A percentile compares a stretch with the other conserved stretches of the same genome.
These are phyloP conservation scores for Cosmorhoe ocellata DNA, from an alignment of 2,888 invertebrate species.

Conservation along the genomic window DNA sequence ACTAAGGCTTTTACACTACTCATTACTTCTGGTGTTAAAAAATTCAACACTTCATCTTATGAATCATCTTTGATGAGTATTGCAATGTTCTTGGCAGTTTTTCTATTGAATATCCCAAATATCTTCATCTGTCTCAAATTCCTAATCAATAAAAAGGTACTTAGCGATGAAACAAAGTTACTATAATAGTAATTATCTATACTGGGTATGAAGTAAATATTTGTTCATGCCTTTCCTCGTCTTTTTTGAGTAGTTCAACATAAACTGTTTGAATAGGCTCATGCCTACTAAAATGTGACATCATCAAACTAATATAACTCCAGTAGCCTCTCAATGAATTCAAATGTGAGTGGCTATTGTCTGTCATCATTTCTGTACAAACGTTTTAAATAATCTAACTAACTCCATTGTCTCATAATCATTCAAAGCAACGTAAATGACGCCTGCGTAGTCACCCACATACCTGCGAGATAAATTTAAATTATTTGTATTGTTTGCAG, in stretches of 20 bases:
- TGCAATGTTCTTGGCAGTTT: too few species aligned
- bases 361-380: conserved; percentile 44
- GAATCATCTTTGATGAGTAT: too few species aligned
- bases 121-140: too few species aligned
- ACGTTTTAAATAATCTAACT: conserved; percentile 45
- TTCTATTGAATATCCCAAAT: too few species aligned
- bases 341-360: conserved; percentile 45
- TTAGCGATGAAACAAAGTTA: too few species aligned
- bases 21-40: conserved; percentile 37
- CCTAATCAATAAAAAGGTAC: too few species aligned
- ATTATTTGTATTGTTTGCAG: conserved; percentile 5
- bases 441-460: conserved; percentile 43
- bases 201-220: too few species aligned
- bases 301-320: conserved; percentile 25
- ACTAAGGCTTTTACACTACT: conserved; percentile 44
- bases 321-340: conserved; percentile 39
- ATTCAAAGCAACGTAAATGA: conserved; percentile 55
- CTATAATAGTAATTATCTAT: too few species aligned
- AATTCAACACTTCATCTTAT: conserved; percentile 19
- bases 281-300: conserved; percentile 18
- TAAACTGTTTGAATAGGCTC: not conserved
- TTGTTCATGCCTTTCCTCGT: too few species aligned
- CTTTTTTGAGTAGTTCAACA: not conserved
- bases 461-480: conserved; percentile 23
- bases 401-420: conserved; percentile 51